Conservation (phyloP, 2,113 vertebrate genomes). For the Platysternon megacephalum region DNA sequence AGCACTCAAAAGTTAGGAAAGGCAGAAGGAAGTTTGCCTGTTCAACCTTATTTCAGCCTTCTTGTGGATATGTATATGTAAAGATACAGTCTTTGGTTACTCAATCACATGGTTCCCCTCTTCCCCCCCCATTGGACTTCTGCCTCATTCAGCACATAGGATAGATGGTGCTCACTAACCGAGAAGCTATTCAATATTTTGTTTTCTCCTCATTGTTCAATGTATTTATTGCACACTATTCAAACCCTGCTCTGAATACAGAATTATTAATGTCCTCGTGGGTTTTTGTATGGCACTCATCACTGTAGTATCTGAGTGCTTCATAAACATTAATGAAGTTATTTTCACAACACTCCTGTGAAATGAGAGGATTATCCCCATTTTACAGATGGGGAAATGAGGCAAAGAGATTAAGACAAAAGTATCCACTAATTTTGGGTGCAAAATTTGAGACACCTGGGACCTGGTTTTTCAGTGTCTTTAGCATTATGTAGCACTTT, state of each 20-base stretch:
- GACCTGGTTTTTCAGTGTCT: neutral
- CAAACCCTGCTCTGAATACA: neutral
- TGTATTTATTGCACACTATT: neutral
- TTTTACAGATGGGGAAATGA: too few species aligned
- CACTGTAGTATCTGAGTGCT: neutral
- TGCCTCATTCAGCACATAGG: neutral
- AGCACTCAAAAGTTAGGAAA: neutral
- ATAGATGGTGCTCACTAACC: neutral
- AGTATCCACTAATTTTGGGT: neutral
- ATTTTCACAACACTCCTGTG: too few species aligned
- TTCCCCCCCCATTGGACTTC: neutral
- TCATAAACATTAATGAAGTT: neutral
- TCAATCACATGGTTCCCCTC: neutral
- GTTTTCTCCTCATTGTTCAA: neutral
- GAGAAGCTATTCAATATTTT: neutral
- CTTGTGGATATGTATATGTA: neutral
- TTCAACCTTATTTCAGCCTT: neutral
- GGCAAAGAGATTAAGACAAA: neutral
- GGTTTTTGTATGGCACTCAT: neutral
- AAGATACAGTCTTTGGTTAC: neutral
- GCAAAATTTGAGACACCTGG: neutral
- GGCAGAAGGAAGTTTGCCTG: neutral
- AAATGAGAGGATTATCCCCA: too few species aligned
- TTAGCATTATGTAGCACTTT: neutral
- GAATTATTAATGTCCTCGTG: neutral